Conservation (phyloP, 2,113 vertebrate genomes). For the Athene noctua region DNA sequence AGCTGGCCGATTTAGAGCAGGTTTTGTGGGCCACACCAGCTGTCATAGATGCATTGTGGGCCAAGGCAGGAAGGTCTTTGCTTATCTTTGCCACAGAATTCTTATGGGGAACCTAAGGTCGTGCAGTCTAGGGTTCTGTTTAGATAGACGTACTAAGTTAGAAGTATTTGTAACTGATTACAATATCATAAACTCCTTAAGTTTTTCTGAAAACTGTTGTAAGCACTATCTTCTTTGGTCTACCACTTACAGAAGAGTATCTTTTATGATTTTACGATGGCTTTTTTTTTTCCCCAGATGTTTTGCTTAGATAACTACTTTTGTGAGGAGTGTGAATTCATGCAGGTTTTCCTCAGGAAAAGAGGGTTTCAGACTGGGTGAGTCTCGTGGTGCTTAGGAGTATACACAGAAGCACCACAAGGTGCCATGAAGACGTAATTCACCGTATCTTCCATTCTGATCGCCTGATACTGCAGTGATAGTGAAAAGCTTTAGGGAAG, state of each 20-base stretch:
- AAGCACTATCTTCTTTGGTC: neutral
- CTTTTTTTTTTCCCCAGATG: accelerated
- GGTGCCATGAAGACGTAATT: neutral
- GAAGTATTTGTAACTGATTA: accelerated
- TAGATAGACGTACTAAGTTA: accelerated
- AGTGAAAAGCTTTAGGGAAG: neutral
- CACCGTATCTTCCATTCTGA: neutral
- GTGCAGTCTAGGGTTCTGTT: too few species aligned
- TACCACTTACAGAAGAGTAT: accelerated
- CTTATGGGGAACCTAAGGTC: neutral
- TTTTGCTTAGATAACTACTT: neutral
- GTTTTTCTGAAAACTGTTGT: neutral
- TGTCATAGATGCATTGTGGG: neutral
- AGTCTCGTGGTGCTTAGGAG: neutral
- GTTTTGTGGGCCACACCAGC: neutral
- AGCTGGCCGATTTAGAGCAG: accelerated
- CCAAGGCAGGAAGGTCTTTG: neutral
- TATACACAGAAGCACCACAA: neutral
- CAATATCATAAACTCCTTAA: neutral
- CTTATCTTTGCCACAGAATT: neutral
- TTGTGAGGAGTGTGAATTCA: neutral
- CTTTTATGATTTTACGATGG: neutral
- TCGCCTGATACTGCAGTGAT: neutral
- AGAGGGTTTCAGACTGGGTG: accelerated
- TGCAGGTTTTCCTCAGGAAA: neutral